Conservation (phyloP, 2,113 vertebrate species). For the Salvelinus alpinus region DNA sequence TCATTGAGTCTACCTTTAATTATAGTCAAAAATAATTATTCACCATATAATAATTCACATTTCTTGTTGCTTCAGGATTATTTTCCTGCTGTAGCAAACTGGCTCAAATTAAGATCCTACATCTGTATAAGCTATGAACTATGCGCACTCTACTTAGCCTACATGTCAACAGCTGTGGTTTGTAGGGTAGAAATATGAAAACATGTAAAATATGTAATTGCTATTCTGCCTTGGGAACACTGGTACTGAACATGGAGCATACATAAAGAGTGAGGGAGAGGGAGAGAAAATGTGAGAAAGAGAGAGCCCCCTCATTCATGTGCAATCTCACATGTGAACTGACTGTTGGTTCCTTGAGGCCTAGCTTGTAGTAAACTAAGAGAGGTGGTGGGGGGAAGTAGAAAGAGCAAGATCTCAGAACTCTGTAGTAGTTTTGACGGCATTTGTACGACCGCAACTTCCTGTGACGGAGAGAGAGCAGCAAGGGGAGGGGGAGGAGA, state of each 20-base stretch:
- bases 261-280: background rate
- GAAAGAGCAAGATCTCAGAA: background rate
- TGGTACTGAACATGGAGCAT: background rate
- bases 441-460: conserved; percentile 55
- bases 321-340: background rate
- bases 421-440: conserved; percentile 5
- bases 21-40: too few species aligned
- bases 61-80: too few species aligned
- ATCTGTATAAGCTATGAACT: too few species aligned
- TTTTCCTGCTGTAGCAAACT: too few species aligned
- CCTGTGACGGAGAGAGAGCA: conserved; percentile 52
- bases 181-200: background rate
- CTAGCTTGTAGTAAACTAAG: background rate
- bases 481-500: conserved; percentile 17
- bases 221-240: background rate
- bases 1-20: too few species aligned
- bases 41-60: too few species aligned
- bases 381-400: background rate
- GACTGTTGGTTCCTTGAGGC: background rate
- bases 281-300: background rate
- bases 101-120: too few species aligned
- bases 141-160: background rate
- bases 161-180: conserved; percentile 1
- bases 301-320: background rate
- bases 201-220: background rate